These are phyloP conservation scores for Halichoeres trimaculatus DNA, from an alignment of 2,113 vertebrate species.

Conservation along the genomic window DNA sequence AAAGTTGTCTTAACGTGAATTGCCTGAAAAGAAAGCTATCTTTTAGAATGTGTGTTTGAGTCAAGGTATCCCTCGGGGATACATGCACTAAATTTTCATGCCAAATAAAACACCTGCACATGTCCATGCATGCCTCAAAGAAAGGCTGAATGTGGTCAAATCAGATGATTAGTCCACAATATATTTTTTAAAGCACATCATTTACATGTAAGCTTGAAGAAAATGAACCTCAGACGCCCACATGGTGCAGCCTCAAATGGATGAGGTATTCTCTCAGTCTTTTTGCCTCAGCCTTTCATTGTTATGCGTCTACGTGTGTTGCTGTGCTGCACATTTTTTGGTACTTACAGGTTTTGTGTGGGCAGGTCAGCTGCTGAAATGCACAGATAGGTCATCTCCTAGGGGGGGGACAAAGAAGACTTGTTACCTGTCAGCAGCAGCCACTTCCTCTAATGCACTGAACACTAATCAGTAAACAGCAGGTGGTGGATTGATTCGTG, in stretches of 20 bases:
- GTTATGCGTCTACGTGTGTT: conserved; percentile 17
- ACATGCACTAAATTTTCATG: background rate
- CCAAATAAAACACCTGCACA: background rate
- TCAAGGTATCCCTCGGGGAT: background rate
- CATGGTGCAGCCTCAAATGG: conserved; percentile 42
- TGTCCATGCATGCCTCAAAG: background rate
- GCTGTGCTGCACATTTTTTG: conserved; percentile 32
- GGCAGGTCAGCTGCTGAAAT: conserved; percentile 94
- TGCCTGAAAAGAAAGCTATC: conserved; percentile 20
- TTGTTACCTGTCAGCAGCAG: conserved; percentile 39
- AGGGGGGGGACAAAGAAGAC: conserved; percentile 59
- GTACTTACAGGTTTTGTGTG: conserved; percentile 95
- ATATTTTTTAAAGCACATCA: conserved; percentile 54
- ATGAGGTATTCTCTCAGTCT: conserved; percentile 29
- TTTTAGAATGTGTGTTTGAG: background rate
- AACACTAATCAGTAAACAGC: conserved; percentile 20
- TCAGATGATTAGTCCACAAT: conserved; percentile 26
- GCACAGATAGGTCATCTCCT: conserved; percentile 97
- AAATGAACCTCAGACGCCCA: conserved; percentile 63
- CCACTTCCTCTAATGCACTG: conserved; percentile 12
- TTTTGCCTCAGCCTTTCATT: conserved; percentile 33
- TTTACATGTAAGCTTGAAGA: conserved; percentile 57
- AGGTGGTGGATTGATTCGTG: background rate
- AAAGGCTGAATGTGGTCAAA: conserved; percentile 9
- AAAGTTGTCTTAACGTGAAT: conserved; percentile 40